Evolutionary conservation across 2,888 invertebrate species (phyloP), one percentile per base, ranked within the genome.

Genomic region (Ceriagrion tenellum): DNA sequence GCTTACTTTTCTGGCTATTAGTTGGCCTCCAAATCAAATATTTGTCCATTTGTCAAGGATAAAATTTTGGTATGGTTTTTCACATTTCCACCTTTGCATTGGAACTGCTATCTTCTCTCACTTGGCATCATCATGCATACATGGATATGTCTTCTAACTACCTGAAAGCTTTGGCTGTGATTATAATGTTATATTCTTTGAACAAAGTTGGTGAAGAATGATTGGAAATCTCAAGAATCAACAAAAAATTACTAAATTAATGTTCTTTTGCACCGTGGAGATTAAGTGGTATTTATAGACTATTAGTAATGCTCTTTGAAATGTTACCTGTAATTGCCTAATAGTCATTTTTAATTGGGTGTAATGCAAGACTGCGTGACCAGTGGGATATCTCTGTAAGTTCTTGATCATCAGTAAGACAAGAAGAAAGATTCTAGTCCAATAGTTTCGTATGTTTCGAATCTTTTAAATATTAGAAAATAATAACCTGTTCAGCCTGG

Each of bases 161-260:
- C 69, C 40, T 93, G 74, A 69, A 69, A 93, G 93, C 93, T 93
- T 93, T 93, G 93, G 93, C 93, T 93, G 93, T 93, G 93, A 93
- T 93, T 93, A 23, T 93, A 93, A 69, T 93, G 47, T 93, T 93
- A 93, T 93, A 69, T 74, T 93, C 69, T 47, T 69, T 63, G 63
- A 69, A 74, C 63, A 93, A 93, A 93, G 63, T 93, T 93, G 69
- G n/a, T 93, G 81, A 35, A 81, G 35, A 81, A 35, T 35, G 13
- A 81, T 81, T 35, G 30, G 35, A 81, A 81, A 81, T 35, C 81
- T 81, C 16, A 35, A 30, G 81, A 81, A 81, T 81, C 81, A 18
- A 18, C 16, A 1, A 18, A 81, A 81, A 81, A 30, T 81, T 69
- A 13, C 35, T 6, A 30, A 81, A 81, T 30, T 30, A 81, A 81